Percentiles rank a stretch among this genome's conserved stretches.
Conservation (phyloP, 1,140 invertebrate genomes). For the Phocides pigmalion region DNA sequence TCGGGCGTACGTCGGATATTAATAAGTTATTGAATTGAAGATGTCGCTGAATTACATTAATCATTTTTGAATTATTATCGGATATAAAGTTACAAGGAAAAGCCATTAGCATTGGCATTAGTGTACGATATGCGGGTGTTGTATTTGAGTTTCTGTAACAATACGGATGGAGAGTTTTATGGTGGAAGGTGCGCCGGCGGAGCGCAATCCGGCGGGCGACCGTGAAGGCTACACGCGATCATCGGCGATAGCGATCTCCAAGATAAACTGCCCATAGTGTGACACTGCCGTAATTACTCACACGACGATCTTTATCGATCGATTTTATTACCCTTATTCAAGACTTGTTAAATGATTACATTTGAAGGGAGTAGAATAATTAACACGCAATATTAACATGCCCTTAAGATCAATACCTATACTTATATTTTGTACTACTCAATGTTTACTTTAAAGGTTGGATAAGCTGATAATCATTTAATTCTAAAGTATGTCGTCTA, state of each 20-base stretch:
- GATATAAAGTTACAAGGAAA: constrained; percentile 53
- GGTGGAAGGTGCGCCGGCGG: constrained; percentile 41
- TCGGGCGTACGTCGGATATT: constrained; percentile 17
- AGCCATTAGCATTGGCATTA: constrained; percentile 55
- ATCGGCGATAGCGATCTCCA: constrained; percentile 70
- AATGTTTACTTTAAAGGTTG: not conserved
- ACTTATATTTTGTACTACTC: not conserved
- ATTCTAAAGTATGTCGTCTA: too few species aligned
- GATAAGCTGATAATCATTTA: too few species aligned
- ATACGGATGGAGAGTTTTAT: constrained; percentile 50
- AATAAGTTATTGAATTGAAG: constrained; percentile 50
- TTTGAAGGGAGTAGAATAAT: constrained; percentile 34
- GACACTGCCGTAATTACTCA: constrained; percentile 77
- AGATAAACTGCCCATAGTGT: constrained; percentile 71
- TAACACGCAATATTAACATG: constrained; percentile 30
- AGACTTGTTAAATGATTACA: constrained; percentile 42
- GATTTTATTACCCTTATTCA: constrained; percentile 62
- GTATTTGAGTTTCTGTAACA: constrained; percentile 47
- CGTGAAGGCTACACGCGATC: constrained; percentile 62
- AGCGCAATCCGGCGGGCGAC: constrained; percentile 42
- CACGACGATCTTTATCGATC: constrained; percentile 69
- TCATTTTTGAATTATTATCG: constrained; percentile 61
- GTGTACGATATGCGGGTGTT: constrained; percentile 45
- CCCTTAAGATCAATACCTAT: not conserved
- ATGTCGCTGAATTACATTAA: constrained; percentile 53